These are phyloP conservation scores for Stenolophus ochropezus DNA, from an alignment of 2,888 invertebrate species.

Conservation along the genomic window DNA sequence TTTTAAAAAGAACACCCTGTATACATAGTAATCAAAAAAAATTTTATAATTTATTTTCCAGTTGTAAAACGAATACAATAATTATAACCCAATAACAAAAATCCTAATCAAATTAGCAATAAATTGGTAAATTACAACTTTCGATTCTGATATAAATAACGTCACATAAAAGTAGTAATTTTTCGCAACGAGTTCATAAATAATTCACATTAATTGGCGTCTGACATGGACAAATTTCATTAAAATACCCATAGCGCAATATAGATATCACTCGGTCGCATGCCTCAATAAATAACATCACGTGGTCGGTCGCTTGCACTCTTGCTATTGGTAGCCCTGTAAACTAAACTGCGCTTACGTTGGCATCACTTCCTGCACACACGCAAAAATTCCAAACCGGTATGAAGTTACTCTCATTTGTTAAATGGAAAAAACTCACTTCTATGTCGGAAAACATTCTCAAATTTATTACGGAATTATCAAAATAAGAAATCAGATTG, in stretches of 20 bases:
- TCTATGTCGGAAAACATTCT: no score
- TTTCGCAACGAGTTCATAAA: constrained; percentile 26
- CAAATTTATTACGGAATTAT: no score
- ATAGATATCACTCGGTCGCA: constrained; percentile 34
- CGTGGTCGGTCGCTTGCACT: neutral
- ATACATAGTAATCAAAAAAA: no score
- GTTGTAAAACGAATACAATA: no score
- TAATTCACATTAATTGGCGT: constrained; percentile 39
- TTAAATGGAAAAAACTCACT: neutral
- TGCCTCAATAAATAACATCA: constrained; percentile 4
- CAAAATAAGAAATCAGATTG: no score
- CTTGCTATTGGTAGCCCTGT: neutral
- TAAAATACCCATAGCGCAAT: constrained; percentile 45
- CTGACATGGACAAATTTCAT: constrained; percentile 49
- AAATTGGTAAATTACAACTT: neutral
- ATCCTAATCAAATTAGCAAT: neutral
- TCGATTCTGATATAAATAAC: constrained; percentile 1
- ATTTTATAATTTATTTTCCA: no score
- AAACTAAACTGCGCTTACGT: constrained; percentile 4
- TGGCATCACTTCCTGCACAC: constrained; percentile 8
- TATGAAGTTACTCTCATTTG: neutral
- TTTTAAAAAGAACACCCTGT: no score
- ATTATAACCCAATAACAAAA: neutral
- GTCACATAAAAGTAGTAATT: neutral
- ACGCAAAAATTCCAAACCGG: constrained; percentile 12